Evolutionary conservation across 2,888 invertebrate species (phyloP).

Genomic region (Yponomeuta sedellus): DNA sequence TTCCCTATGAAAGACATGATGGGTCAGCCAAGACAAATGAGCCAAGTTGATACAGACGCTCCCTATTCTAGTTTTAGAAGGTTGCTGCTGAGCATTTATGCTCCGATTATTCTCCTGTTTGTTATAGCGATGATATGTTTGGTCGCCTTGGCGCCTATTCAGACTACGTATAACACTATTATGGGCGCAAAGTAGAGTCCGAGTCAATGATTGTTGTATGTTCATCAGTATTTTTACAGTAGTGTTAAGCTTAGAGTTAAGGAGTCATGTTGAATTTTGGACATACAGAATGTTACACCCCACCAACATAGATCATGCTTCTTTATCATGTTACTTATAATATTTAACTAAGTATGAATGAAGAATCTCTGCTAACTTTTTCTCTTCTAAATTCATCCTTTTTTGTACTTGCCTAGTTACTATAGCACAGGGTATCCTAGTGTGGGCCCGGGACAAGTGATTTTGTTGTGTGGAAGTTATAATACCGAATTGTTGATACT

Average conservation of each 20-base stretch:
- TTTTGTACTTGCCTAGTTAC: too few species aligned
- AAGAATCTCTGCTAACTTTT: too few species aligned
- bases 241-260: not conserved
- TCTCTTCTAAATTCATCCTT: too few species aligned
- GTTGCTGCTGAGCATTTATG: constrained; percentile 85
- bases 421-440: too few species aligned
- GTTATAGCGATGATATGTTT: constrained; percentile 84
- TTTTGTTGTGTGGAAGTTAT: too few species aligned
- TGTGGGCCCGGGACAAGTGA: too few species aligned
- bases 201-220: not conserved
- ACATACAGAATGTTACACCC: not conserved
- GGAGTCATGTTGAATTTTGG: not conserved
- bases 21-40: constrained; percentile 77
- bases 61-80: constrained; percentile 89
- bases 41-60: constrained; percentile 84
- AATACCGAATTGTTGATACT: too few species aligned
- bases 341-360: too few species aligned
- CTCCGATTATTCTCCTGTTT: constrained; percentile 81
- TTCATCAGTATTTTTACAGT: not conserved
- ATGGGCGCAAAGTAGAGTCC: constrained; percentile 38
- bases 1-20: constrained; percentile 92
- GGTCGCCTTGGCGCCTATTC: constrained; percentile 85
- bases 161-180: constrained; percentile 73
- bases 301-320: not conserved
- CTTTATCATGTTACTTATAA: not conserved